A percentile compares a stretch with the other conserved stretches of the same genome.
These are phyloP conservation scores for Drosophila jambulina DNA, from an alignment of 1,140 invertebrate genomes.

Conservation along the genomic window DNA sequence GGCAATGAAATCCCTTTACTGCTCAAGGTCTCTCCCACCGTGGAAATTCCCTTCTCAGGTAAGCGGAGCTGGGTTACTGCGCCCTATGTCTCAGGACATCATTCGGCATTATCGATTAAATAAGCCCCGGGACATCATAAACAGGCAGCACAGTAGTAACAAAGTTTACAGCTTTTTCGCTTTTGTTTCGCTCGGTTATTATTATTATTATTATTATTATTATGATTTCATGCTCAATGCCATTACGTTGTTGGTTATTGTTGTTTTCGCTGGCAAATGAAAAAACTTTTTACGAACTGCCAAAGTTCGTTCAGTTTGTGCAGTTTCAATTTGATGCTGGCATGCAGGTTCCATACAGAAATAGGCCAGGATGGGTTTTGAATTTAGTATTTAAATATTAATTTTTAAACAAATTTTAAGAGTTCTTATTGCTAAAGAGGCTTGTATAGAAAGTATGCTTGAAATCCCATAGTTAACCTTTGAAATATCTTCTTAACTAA, in stretches of 20 bases:
- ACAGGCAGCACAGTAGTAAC: constrained; percentile 33
- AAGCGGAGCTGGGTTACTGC: constrained; percentile 22
- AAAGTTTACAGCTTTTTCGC: constrained; percentile 64
- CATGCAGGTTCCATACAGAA: constrained; percentile 17
- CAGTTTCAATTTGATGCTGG: constrained; percentile 45
- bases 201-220: constrained; percentile 37
- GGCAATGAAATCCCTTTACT: constrained; percentile 70
- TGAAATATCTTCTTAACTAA: too few relatives aligned
- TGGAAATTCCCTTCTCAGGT: constrained; percentile 47
- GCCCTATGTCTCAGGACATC: constrained; percentile 36
- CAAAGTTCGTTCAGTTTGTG: constrained; percentile 48
- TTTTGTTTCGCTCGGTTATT: constrained; percentile 42
- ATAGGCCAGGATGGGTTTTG: neutral
- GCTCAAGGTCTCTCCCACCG: constrained; percentile 37
- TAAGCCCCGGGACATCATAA: constrained; percentile 55
- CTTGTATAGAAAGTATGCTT: neutral
- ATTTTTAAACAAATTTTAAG: too few relatives aligned
- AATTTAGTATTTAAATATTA: neutral
- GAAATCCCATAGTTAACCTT: neutral
- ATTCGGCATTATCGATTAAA: constrained; percentile 61
- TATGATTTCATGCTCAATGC: constrained; percentile 68
- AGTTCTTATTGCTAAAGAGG: too few relatives aligned
- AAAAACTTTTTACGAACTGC: constrained; percentile 64
- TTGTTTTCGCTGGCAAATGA: constrained; percentile 63
- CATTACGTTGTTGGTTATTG: constrained; percentile 42